Conservation (phyloP, 92 coral and sea anemone species). For the Virgularia gustaviana region DNA sequence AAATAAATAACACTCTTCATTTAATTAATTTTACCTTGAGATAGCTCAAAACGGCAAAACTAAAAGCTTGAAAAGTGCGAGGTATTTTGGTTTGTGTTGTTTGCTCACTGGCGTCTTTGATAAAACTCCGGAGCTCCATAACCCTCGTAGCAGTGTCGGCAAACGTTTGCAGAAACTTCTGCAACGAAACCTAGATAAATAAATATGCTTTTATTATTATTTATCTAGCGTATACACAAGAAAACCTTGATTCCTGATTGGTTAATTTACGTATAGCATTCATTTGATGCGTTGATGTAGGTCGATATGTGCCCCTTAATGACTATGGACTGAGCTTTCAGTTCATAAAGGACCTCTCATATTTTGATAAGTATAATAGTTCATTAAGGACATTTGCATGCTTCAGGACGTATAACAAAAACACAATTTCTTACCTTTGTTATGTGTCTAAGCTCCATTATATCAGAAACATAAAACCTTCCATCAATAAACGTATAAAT, state of each 20-base stretch:
- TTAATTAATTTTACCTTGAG: slow-evolving; percentile 54
- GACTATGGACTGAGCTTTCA: too few species aligned
- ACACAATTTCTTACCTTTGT: slow-evolving; percentile 55
- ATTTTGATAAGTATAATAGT: background rate
- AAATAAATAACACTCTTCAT: too few species aligned
- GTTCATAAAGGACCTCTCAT: too few species aligned
- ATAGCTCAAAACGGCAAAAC: slow-evolving; percentile 61
- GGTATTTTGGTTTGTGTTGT: slow-evolving; percentile 26
- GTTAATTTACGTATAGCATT: too few species aligned
- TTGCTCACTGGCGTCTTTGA: slow-evolving; percentile 50
- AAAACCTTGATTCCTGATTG: too few species aligned
- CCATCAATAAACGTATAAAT: slow-evolving; percentile 53
- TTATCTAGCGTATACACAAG: too few species aligned
- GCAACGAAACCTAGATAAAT: slow-evolving; percentile 61
- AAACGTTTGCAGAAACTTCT: slow-evolving; percentile 57
- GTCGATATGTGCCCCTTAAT: too few species aligned
- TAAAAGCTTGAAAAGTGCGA: slow-evolving; percentile 87
- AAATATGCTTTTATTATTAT: background rate
- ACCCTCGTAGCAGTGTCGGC: slow-evolving; percentile 62
- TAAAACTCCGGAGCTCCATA: slow-evolving; percentile 56
- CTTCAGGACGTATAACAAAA: background rate
- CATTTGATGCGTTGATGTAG: too few species aligned
- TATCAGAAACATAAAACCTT: slow-evolving; percentile 52
- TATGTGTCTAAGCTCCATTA: slow-evolving; percentile 72
- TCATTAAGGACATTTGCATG: too few species aligned